Percentiles rank a stretch among this genome's conserved stretches.
These are phyloP conservation scores for Fragum fragum DNA, from an alignment of 2,888 invertebrate species.

Conservation along the genomic window DNA sequence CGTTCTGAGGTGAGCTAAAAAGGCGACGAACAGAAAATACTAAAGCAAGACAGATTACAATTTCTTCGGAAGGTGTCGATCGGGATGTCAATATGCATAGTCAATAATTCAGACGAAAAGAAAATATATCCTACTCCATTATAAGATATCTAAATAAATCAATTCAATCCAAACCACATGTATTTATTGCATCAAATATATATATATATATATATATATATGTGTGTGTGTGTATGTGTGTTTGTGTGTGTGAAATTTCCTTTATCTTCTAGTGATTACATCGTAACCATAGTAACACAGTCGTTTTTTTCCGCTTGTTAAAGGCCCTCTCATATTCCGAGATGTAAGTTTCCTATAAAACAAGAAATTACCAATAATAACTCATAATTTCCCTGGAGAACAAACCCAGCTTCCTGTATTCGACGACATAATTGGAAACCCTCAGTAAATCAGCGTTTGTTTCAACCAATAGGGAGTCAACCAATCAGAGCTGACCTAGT, in stretches of 20 bases:
- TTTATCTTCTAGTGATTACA: constrained; percentile 13
- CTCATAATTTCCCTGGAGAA: constrained; percentile 36
- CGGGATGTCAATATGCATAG: too few relatives aligned
- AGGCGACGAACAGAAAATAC: too few relatives aligned
- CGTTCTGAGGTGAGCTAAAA: too few relatives aligned
- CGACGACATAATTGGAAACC: constrained; percentile 37
- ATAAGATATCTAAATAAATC: not conserved
- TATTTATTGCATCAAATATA: not conserved
- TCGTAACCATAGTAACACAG: constrained; percentile 8
- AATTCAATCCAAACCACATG: not conserved
- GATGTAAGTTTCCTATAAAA: constrained; percentile 33
- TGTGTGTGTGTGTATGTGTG: too few relatives aligned
- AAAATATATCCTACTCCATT: not conserved
- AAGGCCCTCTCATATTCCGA: constrained; percentile 22
- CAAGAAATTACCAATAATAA: constrained; percentile 28
- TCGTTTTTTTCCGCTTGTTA: not conserved
- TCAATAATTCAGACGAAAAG: too few relatives aligned
- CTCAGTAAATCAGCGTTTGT: constrained; percentile 22
- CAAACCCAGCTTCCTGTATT: constrained; percentile 17
- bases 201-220: too few relatives aligned
- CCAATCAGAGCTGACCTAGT: constrained; percentile 7
- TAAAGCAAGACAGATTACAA: too few relatives aligned
- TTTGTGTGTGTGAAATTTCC: too few relatives aligned
- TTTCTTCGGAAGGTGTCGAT: too few relatives aligned
- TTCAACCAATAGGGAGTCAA: constrained; percentile 13